Conservation (phyloP, 2,888 invertebrate genomes). For the Apocheima hispidaria region DNA sequence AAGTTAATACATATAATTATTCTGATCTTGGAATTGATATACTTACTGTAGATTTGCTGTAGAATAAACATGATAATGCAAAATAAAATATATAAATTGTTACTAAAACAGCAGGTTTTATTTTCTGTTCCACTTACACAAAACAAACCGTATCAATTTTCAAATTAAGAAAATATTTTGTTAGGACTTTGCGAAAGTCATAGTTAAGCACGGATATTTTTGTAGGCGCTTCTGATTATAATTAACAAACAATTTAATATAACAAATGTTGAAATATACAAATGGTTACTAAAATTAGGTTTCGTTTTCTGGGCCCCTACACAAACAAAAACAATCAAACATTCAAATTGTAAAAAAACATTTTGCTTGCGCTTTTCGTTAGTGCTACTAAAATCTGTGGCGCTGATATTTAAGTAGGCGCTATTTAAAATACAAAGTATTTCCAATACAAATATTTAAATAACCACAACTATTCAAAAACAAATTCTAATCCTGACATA, state of each 20-base stretch:
- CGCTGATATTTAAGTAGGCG: not conserved
- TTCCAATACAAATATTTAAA: not conserved
- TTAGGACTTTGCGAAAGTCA: too few relatives aligned
- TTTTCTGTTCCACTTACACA: not conserved
- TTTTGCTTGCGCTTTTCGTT: too few relatives aligned
- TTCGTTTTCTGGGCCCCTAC: too few relatives aligned
- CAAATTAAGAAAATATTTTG: too few relatives aligned
- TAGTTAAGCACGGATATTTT: not conserved
- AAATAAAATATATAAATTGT: not conserved
- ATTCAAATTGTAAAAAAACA: too few relatives aligned
- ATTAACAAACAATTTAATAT: not conserved
- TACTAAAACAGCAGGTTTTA: not conserved
- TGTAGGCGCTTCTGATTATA: conserved; percentile 1
- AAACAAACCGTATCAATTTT: too few relatives aligned
- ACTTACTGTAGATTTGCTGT: too few relatives aligned
- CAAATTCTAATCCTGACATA: conserved; percentile 50
- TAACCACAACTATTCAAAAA: conserved; percentile 39
- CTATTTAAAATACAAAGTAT: not conserved
- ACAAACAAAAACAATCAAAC: too few relatives aligned
- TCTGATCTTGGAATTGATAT: not conserved
- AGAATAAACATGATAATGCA: not conserved
- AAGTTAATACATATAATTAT: not conserved
- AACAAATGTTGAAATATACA: not conserved
- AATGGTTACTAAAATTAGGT: too few relatives aligned
- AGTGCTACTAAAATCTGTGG: too few relatives aligned